phyloP scores from a whole-genome alignment of 2,888 invertebrate species.

The Protula sp. region DNA sequence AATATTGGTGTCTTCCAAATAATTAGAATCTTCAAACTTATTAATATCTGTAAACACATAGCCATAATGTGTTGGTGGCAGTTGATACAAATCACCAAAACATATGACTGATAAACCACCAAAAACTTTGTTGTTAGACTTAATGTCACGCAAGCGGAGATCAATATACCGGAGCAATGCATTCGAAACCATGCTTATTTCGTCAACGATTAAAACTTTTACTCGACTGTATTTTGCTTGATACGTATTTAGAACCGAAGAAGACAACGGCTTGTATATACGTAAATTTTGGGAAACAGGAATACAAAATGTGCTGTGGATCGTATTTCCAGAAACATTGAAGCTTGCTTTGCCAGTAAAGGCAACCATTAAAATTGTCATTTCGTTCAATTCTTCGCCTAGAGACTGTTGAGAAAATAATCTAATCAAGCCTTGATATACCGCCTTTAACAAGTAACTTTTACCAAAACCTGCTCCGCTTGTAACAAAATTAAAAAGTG shows the following conservation, averaged over 20 bases:
- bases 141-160: conserved; percentile 22
- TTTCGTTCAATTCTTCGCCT: background rate
- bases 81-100: conserved; percentile 22
- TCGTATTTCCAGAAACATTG: background rate
- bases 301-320: background rate
- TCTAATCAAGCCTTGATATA: conserved; percentile 21
- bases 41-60: conserved; percentile 19
- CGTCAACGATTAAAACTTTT: conserved; percentile 21
- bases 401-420: background rate
- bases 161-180: conserved; percentile 22
- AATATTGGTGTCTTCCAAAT: conserved; percentile 19
- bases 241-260: too few relatives aligned
- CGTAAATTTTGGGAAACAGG: too few relatives aligned
- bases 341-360: background rate
- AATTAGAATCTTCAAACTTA: conserved; percentile 6
- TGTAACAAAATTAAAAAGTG: conserved; percentile 17
- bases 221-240: conserved; percentile 11
- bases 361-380: background rate
- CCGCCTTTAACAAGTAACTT: conserved; percentile 16
- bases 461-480: conserved; percentile 32
- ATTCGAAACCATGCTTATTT: conserved; percentile 25
- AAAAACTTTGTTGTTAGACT: conserved; percentile 16
- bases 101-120: conserved; percentile 23
- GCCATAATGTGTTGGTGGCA: conserved; percentile 21
- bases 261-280: too few relatives aligned